Percentiles rank a stretch among this genome's conserved stretches.
phyloP scores from a whole-genome alignment of 2,797 vertebrate species.

The Myoxocephalus aenaeus region DNA sequence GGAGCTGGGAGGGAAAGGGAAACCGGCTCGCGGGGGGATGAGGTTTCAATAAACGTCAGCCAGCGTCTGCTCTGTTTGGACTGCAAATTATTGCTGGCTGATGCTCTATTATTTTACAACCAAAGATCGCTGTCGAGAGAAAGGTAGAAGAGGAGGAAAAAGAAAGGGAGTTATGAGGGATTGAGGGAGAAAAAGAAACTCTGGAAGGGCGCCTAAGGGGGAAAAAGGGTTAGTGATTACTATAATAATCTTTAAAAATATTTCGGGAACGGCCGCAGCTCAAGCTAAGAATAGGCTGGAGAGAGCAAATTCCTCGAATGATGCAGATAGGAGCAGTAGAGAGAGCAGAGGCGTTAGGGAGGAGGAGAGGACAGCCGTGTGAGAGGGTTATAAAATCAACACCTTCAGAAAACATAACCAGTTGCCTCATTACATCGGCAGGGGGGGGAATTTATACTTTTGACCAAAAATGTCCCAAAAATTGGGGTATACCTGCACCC shows the following conservation, averaged over 20 bases:
- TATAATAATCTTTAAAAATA: constrained; percentile 88
- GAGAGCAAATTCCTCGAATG: constrained; percentile 66
- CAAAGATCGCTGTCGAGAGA: constrained; percentile 89
- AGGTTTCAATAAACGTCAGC: constrained; percentile 99
- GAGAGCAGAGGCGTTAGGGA: constrained; percentile 6
- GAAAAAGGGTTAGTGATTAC: constrained; percentile 87
- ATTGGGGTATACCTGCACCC: constrained; percentile 9
- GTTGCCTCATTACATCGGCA: constrained; percentile 49
- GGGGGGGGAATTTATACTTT: constrained; percentile 1
- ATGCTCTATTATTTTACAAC: constrained; percentile 96
- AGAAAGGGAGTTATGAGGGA: constrained; percentile 45
- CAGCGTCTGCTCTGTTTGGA: constrained; percentile 96
- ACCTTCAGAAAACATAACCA: constrained; percentile 62
- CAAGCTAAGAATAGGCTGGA: constrained; percentile 83
- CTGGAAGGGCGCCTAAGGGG: constrained; percentile 81
- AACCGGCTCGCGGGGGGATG: constrained; percentile 90
- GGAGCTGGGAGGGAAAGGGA: constrained; percentile 85
- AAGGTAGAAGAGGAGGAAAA: constrained; percentile 74
- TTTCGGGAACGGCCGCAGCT: constrained; percentile 76
- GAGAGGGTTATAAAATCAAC: constrained; percentile 77
- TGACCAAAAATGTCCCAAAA: constrained; percentile 4
- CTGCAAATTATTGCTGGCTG: constrained; percentile 99
- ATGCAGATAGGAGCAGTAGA: constrained; percentile 60
- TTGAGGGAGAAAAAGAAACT: constrained; percentile 63
- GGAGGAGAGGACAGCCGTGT: constrained; percentile 55